Evolutionary conservation across 2,888 invertebrate species (phyloP), one percentile per base, ranked within the genome.

Genomic region (Tethea ocularis): DNA sequence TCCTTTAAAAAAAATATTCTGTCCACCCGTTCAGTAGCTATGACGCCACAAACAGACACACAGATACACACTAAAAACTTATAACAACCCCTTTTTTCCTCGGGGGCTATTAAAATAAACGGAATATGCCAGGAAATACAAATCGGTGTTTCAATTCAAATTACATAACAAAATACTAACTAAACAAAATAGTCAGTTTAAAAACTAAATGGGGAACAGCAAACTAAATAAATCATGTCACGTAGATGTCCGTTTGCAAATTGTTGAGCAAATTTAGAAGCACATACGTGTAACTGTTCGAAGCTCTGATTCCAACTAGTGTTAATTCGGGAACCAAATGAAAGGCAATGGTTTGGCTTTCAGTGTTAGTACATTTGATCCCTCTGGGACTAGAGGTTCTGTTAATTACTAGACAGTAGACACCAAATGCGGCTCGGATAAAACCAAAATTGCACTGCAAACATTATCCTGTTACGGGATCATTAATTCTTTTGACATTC

Each of bases 371-470:
- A 78, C 78, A 84, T 78, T 71, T 69, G 80, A 84, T 75, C 74
- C 83, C 79, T 74, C 68, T 69, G 78, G 75, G 78, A 77, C 67
- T 69, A 65, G 65, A 62, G 59, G 69, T 72, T 70, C 63, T 75
- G 76, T 76, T 86, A 84, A 86, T 86, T 86, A 86, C 79, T 78
- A 74, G 80, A 70, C 73, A 86, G 79, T 78, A 74, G 80, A 70
- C 73, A 65, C 68, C 55, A 61, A 68, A 60, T 64, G 53, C 56
- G 57, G 67, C 56, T 62, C 59, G 62, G 63, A 66, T 59, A 57
- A 60, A 71, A 72, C 67, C 68, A 62, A 75, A 74, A 76, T 71
- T 72, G 71, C 71, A 69, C 71, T 67, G 69, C 66, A 71, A 74
- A 75, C 72, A 74, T 75, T 70, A 70, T 61, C 11, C n/a, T 53